Evolutionary conservation across 2,888 invertebrate genomes (phyloP).

Genomic region (Hyppa rectilinea): DNA sequence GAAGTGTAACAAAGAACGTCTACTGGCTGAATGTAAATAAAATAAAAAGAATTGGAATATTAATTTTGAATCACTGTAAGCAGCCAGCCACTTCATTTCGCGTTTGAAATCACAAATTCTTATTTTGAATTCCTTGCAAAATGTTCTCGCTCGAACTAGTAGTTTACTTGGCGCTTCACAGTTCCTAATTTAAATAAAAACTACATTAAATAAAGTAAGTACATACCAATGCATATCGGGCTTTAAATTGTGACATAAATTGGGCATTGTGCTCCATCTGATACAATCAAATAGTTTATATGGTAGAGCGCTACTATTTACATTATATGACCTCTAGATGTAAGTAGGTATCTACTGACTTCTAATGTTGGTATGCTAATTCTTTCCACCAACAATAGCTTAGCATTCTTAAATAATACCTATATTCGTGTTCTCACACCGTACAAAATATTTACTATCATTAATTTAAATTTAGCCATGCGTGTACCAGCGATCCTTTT

Average conservation of each 20-base stretch:
- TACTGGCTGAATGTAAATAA: slow-evolving; percentile 27
- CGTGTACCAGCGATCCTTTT: slow-evolving; percentile 52
- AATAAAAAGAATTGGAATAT: slow-evolving; percentile 33
- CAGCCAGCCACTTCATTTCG: background rate
- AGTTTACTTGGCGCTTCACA: slow-evolving; percentile 15
- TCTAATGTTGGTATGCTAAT: slow-evolving; percentile 63
- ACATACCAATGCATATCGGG: slow-evolving; percentile 51
- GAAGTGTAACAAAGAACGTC: slow-evolving; percentile 61
- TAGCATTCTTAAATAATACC: slow-evolving; percentile 53
- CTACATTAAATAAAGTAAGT: slow-evolving; percentile 32
- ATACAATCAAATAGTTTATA: slow-evolving; percentile 64
- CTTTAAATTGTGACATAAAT: slow-evolving; percentile 63
- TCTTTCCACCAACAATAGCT: slow-evolving; percentile 52
- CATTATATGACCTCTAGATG: slow-evolving; percentile 60
- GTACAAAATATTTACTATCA: slow-evolving; percentile 54
- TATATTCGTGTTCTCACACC: slow-evolving; percentile 55
- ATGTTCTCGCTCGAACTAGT: background rate
- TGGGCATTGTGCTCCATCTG: slow-evolving; percentile 62
- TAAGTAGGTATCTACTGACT: slow-evolving; percentile 24
- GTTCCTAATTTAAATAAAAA: slow-evolving; percentile 47
- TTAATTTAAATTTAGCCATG: slow-evolving; percentile 52
- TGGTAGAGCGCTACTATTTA: slow-evolving; percentile 56
- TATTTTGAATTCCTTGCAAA: background rate
- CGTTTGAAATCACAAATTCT: slow-evolving; percentile 11
- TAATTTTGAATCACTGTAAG: slow-evolving; percentile 20